Evolutionary conservation across 37 sponge, comb jelly and placozoan species (phyloP).

Genomic region (Geodia barretti): DNA sequence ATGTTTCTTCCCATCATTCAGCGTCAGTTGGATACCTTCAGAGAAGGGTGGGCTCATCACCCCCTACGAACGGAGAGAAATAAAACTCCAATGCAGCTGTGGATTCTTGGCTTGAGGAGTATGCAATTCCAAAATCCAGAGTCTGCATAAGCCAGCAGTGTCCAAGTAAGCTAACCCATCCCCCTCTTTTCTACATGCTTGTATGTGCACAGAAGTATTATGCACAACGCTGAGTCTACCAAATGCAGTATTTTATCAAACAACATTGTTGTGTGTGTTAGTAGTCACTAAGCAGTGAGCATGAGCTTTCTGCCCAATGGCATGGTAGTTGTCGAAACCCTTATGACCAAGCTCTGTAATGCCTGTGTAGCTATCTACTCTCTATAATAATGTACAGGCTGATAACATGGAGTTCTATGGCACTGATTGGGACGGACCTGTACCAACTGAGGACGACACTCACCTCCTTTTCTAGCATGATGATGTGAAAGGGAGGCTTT

Average conservation of each 20-base stretch:
- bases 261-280: too few species aligned
- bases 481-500: neutral
- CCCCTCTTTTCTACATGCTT: too few species aligned
- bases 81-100: constrained; percentile 54
- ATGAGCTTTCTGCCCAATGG: too few species aligned
- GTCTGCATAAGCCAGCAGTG: neutral
- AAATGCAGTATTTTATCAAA: too few species aligned
- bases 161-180: neutral
- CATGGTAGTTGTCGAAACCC: too few species aligned
- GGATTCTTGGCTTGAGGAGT: constrained; percentile 19
- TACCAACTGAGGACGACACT: too few species aligned
- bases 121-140: neutral
- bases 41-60: constrained; percentile 39
- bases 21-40: constrained; percentile 19
- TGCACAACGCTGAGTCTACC: too few species aligned
- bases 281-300: too few species aligned
- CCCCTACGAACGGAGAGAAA: constrained; percentile 26
- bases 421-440: too few species aligned
- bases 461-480: too few species aligned
- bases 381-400: neutral
- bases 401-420: neutral
- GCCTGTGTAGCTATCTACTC: neutral
- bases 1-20: constrained; percentile 33
- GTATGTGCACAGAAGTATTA: too few species aligned
- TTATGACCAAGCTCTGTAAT: too few species aligned